Conservation (phyloP, 2,888 invertebrate genomes). For the Acanthosepion lycidas region DNA sequence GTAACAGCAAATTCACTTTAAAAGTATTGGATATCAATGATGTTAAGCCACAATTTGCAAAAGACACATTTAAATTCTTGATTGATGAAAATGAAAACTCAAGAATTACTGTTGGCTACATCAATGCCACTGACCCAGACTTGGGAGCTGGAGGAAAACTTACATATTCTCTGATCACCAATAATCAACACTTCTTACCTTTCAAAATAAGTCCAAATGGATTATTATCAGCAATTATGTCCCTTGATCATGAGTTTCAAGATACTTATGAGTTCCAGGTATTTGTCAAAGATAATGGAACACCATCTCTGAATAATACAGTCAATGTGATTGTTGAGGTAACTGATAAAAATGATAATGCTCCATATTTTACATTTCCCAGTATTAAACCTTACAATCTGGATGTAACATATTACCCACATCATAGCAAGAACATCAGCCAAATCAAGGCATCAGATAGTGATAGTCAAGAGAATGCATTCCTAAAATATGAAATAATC, state of each 20-base stretch:
- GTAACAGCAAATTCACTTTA: not conserved
- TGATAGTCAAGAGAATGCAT: constrained; percentile 33
- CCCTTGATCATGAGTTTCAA: constrained; percentile 9
- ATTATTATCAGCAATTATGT: constrained; percentile 3
- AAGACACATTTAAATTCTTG: not conserved
- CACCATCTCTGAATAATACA: constrained; percentile 13
- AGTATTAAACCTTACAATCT: constrained; percentile 23
- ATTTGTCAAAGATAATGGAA: not conserved
- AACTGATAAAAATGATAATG: constrained; percentile 33
- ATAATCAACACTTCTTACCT: constrained; percentile 21
- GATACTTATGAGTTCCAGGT: not conserved
- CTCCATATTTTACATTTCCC: constrained; percentile 33
- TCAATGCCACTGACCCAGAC: constrained; percentile 13
- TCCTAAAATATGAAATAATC: constrained; percentile 1
- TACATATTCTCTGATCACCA: not conserved
- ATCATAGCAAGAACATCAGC: not conserved
- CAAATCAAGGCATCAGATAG: not conserved
- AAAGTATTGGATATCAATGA: not conserved
- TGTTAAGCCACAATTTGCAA: not conserved
- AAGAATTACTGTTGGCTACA: not conserved
- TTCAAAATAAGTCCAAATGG: not conserved
- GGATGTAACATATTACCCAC: not conserved
- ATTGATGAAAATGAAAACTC: constrained; percentile 1
- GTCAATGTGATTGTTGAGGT: constrained; percentile 13
- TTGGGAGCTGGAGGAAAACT: constrained; percentile 11